Evolutionary conservation across 2,888 invertebrate genomes (phyloP).

Genomic region (Achlya flavicornis): DNA sequence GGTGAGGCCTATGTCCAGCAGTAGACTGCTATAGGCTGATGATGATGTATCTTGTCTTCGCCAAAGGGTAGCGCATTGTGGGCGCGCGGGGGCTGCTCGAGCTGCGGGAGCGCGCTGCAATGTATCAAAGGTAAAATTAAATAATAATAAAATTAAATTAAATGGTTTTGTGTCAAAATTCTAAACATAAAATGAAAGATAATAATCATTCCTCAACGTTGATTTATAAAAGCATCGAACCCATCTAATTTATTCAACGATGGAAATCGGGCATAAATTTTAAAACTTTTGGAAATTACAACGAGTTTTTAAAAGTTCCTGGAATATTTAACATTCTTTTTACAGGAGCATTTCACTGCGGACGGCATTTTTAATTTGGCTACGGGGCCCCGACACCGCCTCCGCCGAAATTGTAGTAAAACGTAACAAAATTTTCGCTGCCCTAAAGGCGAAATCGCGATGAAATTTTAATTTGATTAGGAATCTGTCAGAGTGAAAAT

Average conservation of each 20-base stretch:
- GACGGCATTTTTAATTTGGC: conserved; percentile 38
- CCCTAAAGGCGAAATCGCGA: conserved; percentile 41
- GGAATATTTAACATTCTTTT: conserved; percentile 33
- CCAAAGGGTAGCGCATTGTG: too few species aligned
- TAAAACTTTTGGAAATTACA: conserved; percentile 15
- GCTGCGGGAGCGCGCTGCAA: too few species aligned
- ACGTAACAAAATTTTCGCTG: conserved; percentile 34
- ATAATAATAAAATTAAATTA: too few species aligned
- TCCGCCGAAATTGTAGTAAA: conserved; percentile 21
- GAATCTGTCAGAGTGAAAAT: conserved; percentile 45
- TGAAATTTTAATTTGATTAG: conserved; percentile 67
- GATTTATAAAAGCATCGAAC: conserved; percentile 13
- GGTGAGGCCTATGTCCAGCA: too few species aligned
- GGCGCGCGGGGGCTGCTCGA: too few species aligned
- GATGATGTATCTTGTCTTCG: too few species aligned
- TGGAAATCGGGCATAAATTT: conserved; percentile 15
- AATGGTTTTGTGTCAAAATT: too few species aligned
- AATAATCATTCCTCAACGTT: not conserved
- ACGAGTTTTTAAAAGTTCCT: conserved; percentile 26
- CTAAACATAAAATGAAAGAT: too few species aligned
- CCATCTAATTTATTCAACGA: not conserved
- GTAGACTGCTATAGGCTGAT: too few species aligned
- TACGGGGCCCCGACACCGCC: conserved; percentile 22
- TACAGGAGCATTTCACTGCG: conserved; percentile 28
- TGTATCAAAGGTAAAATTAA: too few species aligned